These are phyloP conservation scores for Netelia fuscicornis DNA, from an alignment of 2,888 invertebrate genomes.

Conservation along the genomic window DNA sequence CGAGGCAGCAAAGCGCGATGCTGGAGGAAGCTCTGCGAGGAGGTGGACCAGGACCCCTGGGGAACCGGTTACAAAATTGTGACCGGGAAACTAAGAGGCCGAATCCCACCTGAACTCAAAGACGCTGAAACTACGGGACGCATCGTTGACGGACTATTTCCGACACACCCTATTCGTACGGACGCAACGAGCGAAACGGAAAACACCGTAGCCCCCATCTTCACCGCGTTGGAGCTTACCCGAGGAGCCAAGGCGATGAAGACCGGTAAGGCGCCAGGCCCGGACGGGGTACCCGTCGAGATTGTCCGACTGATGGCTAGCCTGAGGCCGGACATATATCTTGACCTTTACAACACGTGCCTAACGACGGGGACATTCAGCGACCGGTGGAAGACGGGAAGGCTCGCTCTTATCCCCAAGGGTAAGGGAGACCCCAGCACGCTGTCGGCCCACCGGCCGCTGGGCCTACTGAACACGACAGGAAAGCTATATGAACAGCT, in stretches of 20 bases:
- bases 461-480: too few species aligned
- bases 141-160: slow-evolving; percentile 30
- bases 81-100: not conserved
- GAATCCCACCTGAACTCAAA: not conserved
- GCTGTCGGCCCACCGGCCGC: too few species aligned
- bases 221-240: slow-evolving; percentile 5
- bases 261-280: slow-evolving; percentile 12
- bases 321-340: not conserved
- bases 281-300: slow-evolving; percentile 33
- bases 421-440: too few species aligned
- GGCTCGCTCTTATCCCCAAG: too few species aligned
- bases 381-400: too few species aligned
- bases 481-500: too few species aligned
- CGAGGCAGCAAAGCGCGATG: not conserved
- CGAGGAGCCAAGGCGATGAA: too few species aligned
- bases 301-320: slow-evolving; percentile 4
- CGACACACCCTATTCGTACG: slow-evolving; percentile 16
- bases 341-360: too few species aligned
- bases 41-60: too few species aligned
- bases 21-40: not conserved
- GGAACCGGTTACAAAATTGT: too few species aligned
- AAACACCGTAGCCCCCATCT: not conserved
- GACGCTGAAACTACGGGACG: slow-evolving; percentile 20
- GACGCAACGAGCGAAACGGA: not conserved
- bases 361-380: too few species aligned